Base-by-base conservation (phyloP, 2,888 invertebrate genomes). In the Gnatocerus cornutus region DNA sequence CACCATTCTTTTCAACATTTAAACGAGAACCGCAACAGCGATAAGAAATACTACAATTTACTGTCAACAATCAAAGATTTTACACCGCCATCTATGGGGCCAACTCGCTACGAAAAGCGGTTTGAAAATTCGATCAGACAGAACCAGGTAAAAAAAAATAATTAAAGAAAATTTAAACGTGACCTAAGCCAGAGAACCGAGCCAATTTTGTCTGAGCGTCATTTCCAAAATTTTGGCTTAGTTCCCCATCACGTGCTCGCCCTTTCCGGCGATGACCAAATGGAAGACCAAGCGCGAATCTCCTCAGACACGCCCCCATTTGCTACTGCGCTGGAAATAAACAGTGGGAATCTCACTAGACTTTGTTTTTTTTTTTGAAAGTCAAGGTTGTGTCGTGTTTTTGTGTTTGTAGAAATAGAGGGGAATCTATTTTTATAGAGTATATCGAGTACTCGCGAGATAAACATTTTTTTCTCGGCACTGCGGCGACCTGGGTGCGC, bases 301-400 rank as follows among this genome's bases (percentile, higher is more conserved):
- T 46, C 46, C 7, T 9, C 46, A 21, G 21, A 46, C 46, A 46
- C 46, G 46, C 46, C 46, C 46, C 46, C 14, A 9, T 12, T 46
- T 16, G n/a, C 46, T 46, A 46, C 46, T 46, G 13, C 21, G 14
- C 46, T 21, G 21, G 46, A 14, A 46, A 14, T 21, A 46, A 46
- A 46, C 46, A 13, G 10, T 13, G 3, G 10, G 9, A 43, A 43
- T 43, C 43, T 43, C 7, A 46, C 12, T 46, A 46, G 16, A 16
- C 46, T 46, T n/a, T 7, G 46, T 16, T 14, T 46, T 46, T 45
- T 45, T 16, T 43, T 43, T 43, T 43, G 46, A 16, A 46, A 46
- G 46, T 46, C 46, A 46, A 46, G 46, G 46, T 16, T 16, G 46
- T 46, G n/a, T 46, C 16, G 46, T 16, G 21, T 21, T 21, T 14